Evolutionary conservation across 2,888 invertebrate species (phyloP).

Genomic region (Athalia cordata): DNA sequence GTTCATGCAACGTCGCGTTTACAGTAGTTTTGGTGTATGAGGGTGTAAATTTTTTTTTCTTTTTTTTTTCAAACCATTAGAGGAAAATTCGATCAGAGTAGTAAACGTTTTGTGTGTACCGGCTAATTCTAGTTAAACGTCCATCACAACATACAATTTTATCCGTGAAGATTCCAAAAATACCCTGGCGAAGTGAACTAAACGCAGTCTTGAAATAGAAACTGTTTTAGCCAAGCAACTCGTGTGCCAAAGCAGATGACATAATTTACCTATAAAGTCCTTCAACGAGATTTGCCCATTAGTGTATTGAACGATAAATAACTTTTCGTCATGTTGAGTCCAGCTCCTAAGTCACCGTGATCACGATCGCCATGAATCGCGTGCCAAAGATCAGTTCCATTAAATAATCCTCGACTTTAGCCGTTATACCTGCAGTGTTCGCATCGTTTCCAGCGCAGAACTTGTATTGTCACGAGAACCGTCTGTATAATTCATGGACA

Average conservation of each 20-base stretch:
- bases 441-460: neutral
- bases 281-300: constrained; percentile 38
- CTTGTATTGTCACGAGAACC: neutral
- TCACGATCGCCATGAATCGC: constrained; percentile 37
- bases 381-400: constrained; percentile 29
- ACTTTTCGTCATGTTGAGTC: constrained; percentile 32
- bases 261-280: constrained; percentile 24
- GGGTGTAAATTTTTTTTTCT: too few relatives aligned
- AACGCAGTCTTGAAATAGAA: neutral
- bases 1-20: too few relatives aligned
- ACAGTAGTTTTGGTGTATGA: too few relatives aligned
- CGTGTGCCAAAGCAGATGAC: constrained; percentile 1
- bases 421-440: constrained; percentile 3
- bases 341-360: constrained; percentile 18
- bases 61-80: neutral
- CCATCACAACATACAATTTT: too few relatives aligned
- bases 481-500: neutral
- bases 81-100: neutral
- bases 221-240: neutral
- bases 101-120: neutral
- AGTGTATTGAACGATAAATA: constrained; percentile 42
- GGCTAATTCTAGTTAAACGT: too few relatives aligned
- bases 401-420: constrained; percentile 23
- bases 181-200: neutral
- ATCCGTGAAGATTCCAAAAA: too few relatives aligned